These are phyloP conservation scores for Timandra comae DNA, from an alignment of 2,888 invertebrate genomes.

Conservation along the genomic window DNA sequence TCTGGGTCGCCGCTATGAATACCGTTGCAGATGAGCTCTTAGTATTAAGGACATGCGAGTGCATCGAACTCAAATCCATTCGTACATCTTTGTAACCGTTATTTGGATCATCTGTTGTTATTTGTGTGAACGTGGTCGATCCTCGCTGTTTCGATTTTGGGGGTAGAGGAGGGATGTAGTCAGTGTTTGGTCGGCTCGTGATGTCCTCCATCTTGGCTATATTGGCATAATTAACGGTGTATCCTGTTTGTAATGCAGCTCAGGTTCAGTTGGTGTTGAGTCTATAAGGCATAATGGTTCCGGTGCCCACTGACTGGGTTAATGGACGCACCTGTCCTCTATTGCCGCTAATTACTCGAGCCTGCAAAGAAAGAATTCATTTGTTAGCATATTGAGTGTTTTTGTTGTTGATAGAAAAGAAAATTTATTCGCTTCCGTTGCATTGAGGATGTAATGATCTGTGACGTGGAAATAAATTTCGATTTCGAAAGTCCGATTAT, in stretches of 20 bases:
- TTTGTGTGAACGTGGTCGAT: constrained; percentile 66
- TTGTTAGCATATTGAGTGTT: constrained; percentile 18
- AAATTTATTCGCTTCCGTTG: too few species aligned
- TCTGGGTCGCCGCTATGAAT: constrained; percentile 72
- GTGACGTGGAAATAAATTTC: too few species aligned
- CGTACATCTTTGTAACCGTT: constrained; percentile 55
- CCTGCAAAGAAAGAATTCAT: constrained; percentile 51
- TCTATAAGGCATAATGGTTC: constrained; percentile 74
- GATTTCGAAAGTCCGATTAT: not conserved
- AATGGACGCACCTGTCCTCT: constrained; percentile 52
- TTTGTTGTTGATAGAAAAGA: too few species aligned
- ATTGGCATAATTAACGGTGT: constrained; percentile 70
- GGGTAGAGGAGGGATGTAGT: constrained; percentile 75
- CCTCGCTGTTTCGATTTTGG: constrained; percentile 73
- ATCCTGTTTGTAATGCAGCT: constrained; percentile 53
- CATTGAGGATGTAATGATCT: not conserved
- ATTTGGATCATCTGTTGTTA: constrained; percentile 46
- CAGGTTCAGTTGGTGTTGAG: constrained; percentile 57
- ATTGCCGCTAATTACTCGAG: constrained; percentile 44
- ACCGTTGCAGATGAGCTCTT: constrained; percentile 73
- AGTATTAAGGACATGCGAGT: constrained; percentile 75
- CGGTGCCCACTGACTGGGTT: constrained; percentile 65
- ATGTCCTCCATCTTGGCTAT: constrained; percentile 73
- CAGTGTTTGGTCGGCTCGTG: constrained; percentile 58
- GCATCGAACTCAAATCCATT: constrained; percentile 71